These are phyloP conservation scores for Tenebrio molitor DNA, from an alignment of 1,140 invertebrate genomes.

Conservation along the genomic window DNA sequence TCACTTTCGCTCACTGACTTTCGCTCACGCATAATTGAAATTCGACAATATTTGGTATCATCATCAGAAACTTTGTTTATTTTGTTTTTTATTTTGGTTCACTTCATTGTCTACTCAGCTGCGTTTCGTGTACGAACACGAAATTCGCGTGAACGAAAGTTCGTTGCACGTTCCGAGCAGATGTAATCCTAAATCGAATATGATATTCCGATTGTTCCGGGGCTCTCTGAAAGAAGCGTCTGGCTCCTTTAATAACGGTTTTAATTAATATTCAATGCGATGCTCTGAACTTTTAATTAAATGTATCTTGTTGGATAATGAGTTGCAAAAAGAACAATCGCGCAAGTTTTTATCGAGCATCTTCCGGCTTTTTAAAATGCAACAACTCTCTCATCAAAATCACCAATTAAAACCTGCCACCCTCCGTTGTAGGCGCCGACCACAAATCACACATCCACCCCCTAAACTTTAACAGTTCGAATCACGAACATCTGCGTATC, in stretches of 20 bases:
- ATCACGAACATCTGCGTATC: slow-evolving; percentile 16
- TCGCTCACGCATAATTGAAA: no score
- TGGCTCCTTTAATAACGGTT: slow-evolving; percentile 34
- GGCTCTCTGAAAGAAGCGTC: slow-evolving; percentile 18
- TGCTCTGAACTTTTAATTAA: slow-evolving; percentile 51
- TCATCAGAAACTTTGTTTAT: background rate
- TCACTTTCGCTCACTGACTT: no score
- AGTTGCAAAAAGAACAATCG: slow-evolving; percentile 37
- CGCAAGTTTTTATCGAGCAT: background rate
- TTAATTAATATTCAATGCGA: slow-evolving; percentile 55
- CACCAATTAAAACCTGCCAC: slow-evolving; percentile 8
- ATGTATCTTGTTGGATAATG: slow-evolving; percentile 49
- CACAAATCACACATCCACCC: slow-evolving; percentile 7
- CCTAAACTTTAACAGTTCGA: slow-evolving; percentile 16
- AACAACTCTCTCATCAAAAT: background rate
- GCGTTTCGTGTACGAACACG: no score
- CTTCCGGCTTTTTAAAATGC: background rate
- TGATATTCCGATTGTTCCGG: slow-evolving; percentile 48
- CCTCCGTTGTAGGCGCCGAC: background rate
- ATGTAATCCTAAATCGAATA: slow-evolving; percentile 48
- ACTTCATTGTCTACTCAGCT: no score
- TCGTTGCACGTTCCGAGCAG: background rate
- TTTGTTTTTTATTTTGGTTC: background rate
- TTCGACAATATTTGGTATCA: background rate
- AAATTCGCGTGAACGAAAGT: background rate